These are phyloP conservation scores for Ochlodes sylvanus DNA, from an alignment of 2,888 invertebrate species.

Conservation along the genomic window DNA sequence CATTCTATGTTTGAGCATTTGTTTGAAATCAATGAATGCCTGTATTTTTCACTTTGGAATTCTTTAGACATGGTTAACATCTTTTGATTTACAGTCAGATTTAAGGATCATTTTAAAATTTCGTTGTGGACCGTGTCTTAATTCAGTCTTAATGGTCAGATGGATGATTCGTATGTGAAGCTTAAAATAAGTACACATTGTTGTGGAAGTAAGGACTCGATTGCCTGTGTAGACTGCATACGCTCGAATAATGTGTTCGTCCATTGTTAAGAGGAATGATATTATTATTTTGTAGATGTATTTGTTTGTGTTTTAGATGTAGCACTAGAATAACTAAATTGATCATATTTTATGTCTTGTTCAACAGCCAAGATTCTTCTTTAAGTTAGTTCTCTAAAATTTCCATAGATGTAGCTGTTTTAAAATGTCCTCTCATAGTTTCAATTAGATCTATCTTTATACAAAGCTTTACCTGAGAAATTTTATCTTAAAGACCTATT, in stretches of 20 bases:
- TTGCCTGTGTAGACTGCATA: conserved; percentile 81
- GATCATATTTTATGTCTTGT: conserved; percentile 36
- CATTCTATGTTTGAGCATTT: no score
- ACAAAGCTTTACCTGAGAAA: conserved; percentile 46
- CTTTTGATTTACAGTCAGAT: no score
- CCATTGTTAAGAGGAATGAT: conserved; percentile 76
- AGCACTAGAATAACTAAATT: conserved; percentile 28
- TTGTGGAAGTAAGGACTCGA: conserved; percentile 74
- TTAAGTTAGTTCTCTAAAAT: conserved; percentile 33
- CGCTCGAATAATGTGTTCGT: conserved; percentile 84
- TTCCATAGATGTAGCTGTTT: conserved; percentile 36
- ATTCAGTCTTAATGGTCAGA: no score
- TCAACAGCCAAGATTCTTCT: conserved; percentile 25
- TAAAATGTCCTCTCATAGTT: conserved; percentile 34
- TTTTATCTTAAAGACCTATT: conserved; percentile 59
- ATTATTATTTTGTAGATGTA: conserved; percentile 75
- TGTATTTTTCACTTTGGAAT: no score
- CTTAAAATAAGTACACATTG: conserved; percentile 61
- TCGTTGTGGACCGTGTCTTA: no score
- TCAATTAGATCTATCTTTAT: conserved; percentile 41
- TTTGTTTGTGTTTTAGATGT: conserved; percentile 69
- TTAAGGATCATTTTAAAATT: no score
- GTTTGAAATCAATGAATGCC: no score
- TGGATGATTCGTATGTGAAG: conserved; percentile 11
- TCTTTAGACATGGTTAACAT: no score